Evolutionary conservation across 1,140 invertebrate genomes (phyloP).

Genomic region (Drosophila lacteicornis): DNA sequence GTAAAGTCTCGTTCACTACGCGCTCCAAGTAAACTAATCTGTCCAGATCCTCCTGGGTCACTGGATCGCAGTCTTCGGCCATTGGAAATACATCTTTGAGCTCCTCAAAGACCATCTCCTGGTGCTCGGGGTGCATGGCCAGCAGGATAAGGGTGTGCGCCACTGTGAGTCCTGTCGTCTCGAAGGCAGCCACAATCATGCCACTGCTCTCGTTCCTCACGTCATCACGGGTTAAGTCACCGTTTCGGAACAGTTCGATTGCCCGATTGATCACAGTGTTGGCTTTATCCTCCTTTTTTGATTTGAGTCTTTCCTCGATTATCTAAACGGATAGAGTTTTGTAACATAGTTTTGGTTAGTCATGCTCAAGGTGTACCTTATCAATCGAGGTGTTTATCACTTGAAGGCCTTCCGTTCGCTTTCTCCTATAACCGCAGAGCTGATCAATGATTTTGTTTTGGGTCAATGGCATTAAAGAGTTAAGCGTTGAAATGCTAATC

Average conservation of each 20-base stretch:
- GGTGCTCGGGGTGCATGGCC: constrained; percentile 75
- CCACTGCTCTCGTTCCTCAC: constrained; percentile 55
- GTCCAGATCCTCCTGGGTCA: constrained; percentile 86
- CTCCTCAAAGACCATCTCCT: constrained; percentile 87
- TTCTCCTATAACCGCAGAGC: background rate
- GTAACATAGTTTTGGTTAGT: background rate
- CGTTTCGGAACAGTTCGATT: constrained; percentile 36
- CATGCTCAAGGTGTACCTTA: background rate
- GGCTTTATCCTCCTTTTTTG: background rate
- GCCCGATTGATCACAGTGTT: constrained; percentile 41
- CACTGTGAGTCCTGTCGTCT: constrained; percentile 60
- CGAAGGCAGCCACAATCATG: constrained; percentile 60
- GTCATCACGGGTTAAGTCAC: constrained; percentile 39
- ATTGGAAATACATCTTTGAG: constrained; percentile 86
- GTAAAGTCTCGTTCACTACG: constrained; percentile 88
- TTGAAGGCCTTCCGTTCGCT: background rate
- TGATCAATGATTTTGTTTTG: background rate
- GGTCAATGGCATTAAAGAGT: background rate
- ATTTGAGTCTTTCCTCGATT: background rate
- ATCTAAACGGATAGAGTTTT: background rate
- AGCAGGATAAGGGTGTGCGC: constrained; percentile 48
- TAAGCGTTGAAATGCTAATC: background rate
- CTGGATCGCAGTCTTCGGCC: constrained; percentile 69
- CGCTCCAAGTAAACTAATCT: constrained; percentile 88
- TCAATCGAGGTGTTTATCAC: constrained; percentile 3